phyloP scores from a whole-genome alignment of 92 coral and sea anemone species.

The Epizoanthus illoricatus region DNA sequence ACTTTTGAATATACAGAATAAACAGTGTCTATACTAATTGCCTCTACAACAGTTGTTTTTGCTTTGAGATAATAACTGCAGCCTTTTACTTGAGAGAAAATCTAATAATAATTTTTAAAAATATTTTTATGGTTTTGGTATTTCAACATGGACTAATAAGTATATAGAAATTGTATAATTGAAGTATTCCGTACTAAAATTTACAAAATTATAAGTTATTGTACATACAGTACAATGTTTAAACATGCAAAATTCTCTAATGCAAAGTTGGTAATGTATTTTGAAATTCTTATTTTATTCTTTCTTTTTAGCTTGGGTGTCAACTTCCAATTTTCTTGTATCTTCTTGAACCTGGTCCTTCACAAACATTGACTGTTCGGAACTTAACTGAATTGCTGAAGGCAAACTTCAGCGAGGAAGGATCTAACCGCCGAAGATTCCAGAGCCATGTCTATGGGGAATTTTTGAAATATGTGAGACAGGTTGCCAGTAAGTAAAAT shows the following conservation, averaged over 20 bases:
- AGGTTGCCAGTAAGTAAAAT: slow-evolving; percentile 37
- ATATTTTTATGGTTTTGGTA: too few species aligned
- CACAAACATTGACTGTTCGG: slow-evolving; percentile 4
- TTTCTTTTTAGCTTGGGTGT: background rate
- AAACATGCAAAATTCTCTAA: background rate
- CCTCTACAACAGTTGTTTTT: too few species aligned
- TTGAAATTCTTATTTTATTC: background rate
- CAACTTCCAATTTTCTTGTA: background rate
- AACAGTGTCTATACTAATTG: too few species aligned
- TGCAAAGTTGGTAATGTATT: background rate
- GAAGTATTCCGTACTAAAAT: background rate
- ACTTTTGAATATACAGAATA: too few species aligned
- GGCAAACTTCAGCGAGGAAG: slow-evolving; percentile 14
- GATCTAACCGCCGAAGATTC: slow-evolving; percentile 15
- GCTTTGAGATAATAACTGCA: too few species aligned
- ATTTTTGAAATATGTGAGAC: slow-evolving; percentile 30
- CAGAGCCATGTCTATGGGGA: slow-evolving; percentile 22
- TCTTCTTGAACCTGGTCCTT: background rate
- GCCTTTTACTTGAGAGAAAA: too few species aligned
- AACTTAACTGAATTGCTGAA: slow-evolving; percentile 20
- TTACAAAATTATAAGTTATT: background rate
- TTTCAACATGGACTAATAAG: background rate
- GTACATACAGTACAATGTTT: background rate
- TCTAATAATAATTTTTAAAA: too few species aligned
- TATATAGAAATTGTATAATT: background rate